phyloP scores from a whole-genome alignment of 2,113 vertebrate species.

The Pao palembangensis region DNA sequence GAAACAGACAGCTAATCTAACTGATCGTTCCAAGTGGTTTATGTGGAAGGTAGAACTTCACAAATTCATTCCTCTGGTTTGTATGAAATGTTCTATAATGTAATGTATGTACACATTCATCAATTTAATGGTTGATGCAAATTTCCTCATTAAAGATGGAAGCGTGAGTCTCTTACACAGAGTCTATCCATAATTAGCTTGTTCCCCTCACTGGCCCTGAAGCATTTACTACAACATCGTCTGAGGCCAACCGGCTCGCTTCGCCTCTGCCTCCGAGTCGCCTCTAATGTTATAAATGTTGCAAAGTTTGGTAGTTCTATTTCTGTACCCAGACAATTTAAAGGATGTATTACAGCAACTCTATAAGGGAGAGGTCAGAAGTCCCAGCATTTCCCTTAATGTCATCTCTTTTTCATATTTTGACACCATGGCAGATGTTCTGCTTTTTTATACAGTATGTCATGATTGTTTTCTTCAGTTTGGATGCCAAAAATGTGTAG shows the following conservation, averaged over 20 bases:
- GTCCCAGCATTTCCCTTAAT: neutral
- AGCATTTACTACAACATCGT: slow-evolving; percentile 56
- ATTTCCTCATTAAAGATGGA: slow-evolving; percentile 75
- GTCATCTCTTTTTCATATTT: neutral
- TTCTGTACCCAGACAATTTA: slow-evolving; percentile 16
- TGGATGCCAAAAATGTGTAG: too few relatives aligned
- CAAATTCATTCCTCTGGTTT: slow-evolving; percentile 53
- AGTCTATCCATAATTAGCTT: slow-evolving; percentile 66
- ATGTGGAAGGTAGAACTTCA: slow-evolving; percentile 58
- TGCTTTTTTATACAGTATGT: too few relatives aligned
- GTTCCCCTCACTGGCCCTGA: slow-evolving; percentile 55
- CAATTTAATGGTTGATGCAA: slow-evolving; percentile 80
- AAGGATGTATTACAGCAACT: slow-evolving; percentile 18
- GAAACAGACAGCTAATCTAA: slow-evolving; percentile 17
- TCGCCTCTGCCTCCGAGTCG: slow-evolving; percentile 27
- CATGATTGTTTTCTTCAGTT: too few relatives aligned
- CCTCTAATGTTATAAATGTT: slow-evolving; percentile 25
- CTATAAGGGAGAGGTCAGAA: neutral
- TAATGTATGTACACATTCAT: slow-evolving; percentile 68
- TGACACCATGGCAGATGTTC: too few relatives aligned
- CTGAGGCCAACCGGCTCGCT: slow-evolving; percentile 53
- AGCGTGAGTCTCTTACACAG: slow-evolving; percentile 52
- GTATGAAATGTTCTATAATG: slow-evolving; percentile 64
- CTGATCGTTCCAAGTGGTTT: slow-evolving; percentile 42
- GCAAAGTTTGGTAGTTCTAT: slow-evolving; percentile 26